Evolutionary conservation across 2,113 vertebrate species (phyloP).

Genomic region (Scatophagus argus): DNA sequence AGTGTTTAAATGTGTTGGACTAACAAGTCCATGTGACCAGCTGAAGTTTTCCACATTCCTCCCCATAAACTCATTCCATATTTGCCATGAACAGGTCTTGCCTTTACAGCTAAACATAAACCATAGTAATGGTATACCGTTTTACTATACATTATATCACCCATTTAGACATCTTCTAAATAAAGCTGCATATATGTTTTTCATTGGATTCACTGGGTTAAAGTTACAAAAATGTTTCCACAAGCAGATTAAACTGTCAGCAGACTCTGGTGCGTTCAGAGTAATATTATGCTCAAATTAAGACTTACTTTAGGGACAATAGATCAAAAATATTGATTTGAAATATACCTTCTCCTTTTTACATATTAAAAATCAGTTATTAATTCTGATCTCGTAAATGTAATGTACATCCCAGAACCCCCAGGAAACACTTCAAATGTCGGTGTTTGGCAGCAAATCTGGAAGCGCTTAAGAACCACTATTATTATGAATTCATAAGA

Average conservation of each 20-base stretch:
- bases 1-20: conserved; percentile 50
- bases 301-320: not conserved
- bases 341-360: conserved; percentile 10
- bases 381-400: conserved; percentile 17
- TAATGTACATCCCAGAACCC: conserved; percentile 23
- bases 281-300: conserved; percentile 5
- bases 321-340: not conserved
- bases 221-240: conserved; percentile 68
- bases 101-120: conserved; percentile 70
- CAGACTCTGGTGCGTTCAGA: conserved; percentile 12
- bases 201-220: conserved; percentile 51
- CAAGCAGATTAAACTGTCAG: conserved; percentile 66
- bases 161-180: conserved; percentile 58
- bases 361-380: conserved; percentile 18
- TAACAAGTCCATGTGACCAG: conserved; percentile 68
- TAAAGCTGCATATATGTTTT: conserved; percentile 36
- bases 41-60: conserved; percentile 68
- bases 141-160: conserved; percentile 56
- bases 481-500: conserved; percentile 21
- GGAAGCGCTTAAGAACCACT: conserved; percentile 36
- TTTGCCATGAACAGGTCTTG: conserved; percentile 41
- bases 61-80: conserved; percentile 60
- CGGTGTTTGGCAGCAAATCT: conserved; percentile 37
- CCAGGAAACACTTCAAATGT: conserved; percentile 14
- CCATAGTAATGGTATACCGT: conserved; percentile 27